A percentile compares a stretch with the other conserved stretches of the same genome.
phyloP scores from a whole-genome alignment of 2,113 vertebrate species.

The Aphyosemion australe region DNA sequence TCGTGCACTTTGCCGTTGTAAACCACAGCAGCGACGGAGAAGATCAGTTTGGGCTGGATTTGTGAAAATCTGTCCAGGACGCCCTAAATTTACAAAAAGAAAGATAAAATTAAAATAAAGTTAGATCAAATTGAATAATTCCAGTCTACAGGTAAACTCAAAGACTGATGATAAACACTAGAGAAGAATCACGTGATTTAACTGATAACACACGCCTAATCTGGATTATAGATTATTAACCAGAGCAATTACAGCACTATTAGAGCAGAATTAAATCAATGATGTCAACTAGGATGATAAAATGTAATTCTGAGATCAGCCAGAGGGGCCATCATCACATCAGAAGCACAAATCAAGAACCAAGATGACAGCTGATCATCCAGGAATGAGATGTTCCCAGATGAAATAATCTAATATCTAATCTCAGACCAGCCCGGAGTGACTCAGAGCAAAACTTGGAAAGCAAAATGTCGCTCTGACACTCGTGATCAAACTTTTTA shows the following conservation, averaged over 20 bases:
- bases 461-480: not conserved
- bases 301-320: slow-evolving; percentile 12
- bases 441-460: not conserved
- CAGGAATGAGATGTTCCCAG: not conserved
- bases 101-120: not conserved
- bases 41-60: slow-evolving; percentile 94
- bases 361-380: not conserved
- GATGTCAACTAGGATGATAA: not conserved
- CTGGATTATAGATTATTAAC: not conserved
- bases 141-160: not conserved
- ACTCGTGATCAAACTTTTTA: not conserved
- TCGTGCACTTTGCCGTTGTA: slow-evolving; percentile 92
- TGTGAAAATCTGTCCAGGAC: slow-evolving; percentile 96
- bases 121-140: not conserved
- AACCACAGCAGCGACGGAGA: slow-evolving; percentile 92
- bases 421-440: not conserved
- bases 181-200: not conserved
- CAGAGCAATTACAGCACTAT: not conserved
- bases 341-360: slow-evolving; percentile 3
- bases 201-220: not conserved
- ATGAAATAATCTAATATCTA: not conserved
- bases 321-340: slow-evolving; percentile 35
- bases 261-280: not conserved
- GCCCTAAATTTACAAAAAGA: slow-evolving; percentile 76
- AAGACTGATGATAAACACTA: not conserved